Evolutionary conservation across 2,888 invertebrate species (phyloP).

Genomic region (Xestobium rufovillosum): DNA sequence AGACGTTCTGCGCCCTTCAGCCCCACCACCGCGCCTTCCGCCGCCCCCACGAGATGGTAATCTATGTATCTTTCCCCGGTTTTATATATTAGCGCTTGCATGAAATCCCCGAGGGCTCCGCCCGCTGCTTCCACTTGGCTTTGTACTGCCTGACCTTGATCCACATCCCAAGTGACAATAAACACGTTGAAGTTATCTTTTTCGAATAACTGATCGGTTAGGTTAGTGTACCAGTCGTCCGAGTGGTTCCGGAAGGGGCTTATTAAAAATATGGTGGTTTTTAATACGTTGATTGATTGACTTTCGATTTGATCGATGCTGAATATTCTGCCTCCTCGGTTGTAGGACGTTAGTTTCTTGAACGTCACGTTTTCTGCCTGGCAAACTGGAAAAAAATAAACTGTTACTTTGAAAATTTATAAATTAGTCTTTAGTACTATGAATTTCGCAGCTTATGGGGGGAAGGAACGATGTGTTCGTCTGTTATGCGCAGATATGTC

Average conservation of each 20-base stretch:
- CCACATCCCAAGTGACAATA: slow-evolving; percentile 17
- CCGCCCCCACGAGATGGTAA: slow-evolving; percentile 24
- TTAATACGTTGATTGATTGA: slow-evolving; percentile 21
- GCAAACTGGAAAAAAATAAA: not conserved
- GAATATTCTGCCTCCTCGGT: slow-evolving; percentile 19
- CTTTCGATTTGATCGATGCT: slow-evolving; percentile 19
- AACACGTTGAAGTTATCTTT: slow-evolving; percentile 22
- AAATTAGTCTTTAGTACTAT: too few species aligned
- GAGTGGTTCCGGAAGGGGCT: slow-evolving; percentile 16
- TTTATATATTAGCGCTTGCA: slow-evolving; percentile 18
- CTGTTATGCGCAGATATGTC: too few species aligned
- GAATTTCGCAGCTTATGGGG: too few species aligned
- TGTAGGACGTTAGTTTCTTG: slow-evolving; percentile 21
- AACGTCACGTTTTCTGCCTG: slow-evolving; percentile 17
- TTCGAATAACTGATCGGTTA: slow-evolving; percentile 19
- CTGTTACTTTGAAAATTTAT: too few species aligned
- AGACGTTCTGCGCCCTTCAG: slow-evolving; percentile 15
- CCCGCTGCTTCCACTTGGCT: slow-evolving; percentile 14
- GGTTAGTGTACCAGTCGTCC: slow-evolving; percentile 13
- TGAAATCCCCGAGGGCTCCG: slow-evolving; percentile 19
- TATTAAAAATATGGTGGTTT: slow-evolving; percentile 22
- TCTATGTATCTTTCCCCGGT: slow-evolving; percentile 23
- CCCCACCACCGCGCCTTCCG: slow-evolving; percentile 16
- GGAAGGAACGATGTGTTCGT: too few species aligned
- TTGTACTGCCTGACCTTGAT: slow-evolving; percentile 6